Conservation (phyloP, 2,888 invertebrate genomes). For the Synergus laeviventris region DNA sequence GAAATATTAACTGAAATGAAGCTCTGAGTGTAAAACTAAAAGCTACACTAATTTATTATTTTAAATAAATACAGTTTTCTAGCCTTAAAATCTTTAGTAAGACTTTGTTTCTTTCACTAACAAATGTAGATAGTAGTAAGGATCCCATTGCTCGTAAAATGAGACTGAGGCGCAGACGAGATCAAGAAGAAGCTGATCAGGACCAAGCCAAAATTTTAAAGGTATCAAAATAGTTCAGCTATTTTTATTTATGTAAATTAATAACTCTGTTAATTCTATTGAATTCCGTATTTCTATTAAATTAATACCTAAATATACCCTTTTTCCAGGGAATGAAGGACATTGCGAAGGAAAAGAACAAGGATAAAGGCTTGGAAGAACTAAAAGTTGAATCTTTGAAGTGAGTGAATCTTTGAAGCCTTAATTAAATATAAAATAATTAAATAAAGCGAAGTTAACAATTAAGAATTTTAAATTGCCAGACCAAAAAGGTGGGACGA, state of each 20-base stretch:
- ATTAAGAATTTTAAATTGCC: constrained; percentile 52
- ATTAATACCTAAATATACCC: constrained; percentile 41
- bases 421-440: too few relatives aligned
- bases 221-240: constrained; percentile 68
- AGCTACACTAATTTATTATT: not conserved
- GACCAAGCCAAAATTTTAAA: constrained; percentile 93
- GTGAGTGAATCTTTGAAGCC: constrained; percentile 75
- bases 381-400: constrained; percentile 85
- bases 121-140: constrained; percentile 79
- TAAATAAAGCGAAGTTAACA: not conserved
- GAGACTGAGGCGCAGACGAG: constrained; percentile 88
- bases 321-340: constrained; percentile 87
- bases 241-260: not conserved
- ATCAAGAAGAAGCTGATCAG: constrained; percentile 89
- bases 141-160: constrained; percentile 97
- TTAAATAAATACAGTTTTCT: not conserved
- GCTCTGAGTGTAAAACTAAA: not conserved
- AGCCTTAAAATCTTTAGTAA: not conserved
- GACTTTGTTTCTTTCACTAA: constrained; percentile 11
- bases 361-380: constrained; percentile 82
- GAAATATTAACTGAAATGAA: not conserved
- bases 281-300: constrained; percentile 20
- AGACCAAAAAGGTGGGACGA: constrained; percentile 98
- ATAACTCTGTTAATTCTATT: not conserved
- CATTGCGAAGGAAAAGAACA: constrained; percentile 88